Percentiles rank a stretch among this genome's conserved stretches.
Evolutionary conservation across 1,140 invertebrate genomes (phyloP).

Genomic region (Dendroctonus valens): DNA sequence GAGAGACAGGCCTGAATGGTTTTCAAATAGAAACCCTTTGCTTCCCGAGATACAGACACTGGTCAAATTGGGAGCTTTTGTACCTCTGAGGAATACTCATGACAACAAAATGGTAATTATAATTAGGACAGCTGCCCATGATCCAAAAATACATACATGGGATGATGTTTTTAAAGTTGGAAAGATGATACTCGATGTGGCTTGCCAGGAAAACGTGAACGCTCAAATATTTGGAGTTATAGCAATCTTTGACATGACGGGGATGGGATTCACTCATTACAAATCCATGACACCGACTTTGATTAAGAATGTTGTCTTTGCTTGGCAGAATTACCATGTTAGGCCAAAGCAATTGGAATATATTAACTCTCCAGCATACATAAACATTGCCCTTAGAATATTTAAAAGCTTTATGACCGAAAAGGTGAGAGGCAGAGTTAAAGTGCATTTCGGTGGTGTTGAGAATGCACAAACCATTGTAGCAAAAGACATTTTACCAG

Average conservation of each 20-base stretch:
- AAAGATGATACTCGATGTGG: slow-evolving; percentile 60
- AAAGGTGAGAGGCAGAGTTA: slow-evolving; percentile 61
- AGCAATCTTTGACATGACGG: slow-evolving; percentile 61
- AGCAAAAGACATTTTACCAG: slow-evolving; percentile 55
- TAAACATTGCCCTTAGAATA: slow-evolving; percentile 67
- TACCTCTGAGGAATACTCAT: slow-evolving; percentile 55
- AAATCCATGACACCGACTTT: slow-evolving; percentile 58
- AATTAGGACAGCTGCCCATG: slow-evolving; percentile 57
- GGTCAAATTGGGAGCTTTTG: slow-evolving; percentile 58
- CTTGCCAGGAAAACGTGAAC: slow-evolving; percentile 53
- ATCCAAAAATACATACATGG: slow-evolving; percentile 57
- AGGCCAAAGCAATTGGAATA: slow-evolving; percentile 68
- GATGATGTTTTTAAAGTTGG: slow-evolving; percentile 61
- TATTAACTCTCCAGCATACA: slow-evolving; percentile 65
- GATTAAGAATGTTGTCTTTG: slow-evolving; percentile 59
- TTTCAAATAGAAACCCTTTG: slow-evolving; percentile 58
- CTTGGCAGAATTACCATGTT: slow-evolving; percentile 71
- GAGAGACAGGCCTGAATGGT: slow-evolving; percentile 59
- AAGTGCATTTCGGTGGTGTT: slow-evolving; percentile 53
- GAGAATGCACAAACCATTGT: slow-evolving; percentile 51
- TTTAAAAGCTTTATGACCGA: slow-evolving; percentile 70
- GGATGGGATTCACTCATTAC: slow-evolving; percentile 59
- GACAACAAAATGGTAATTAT: slow-evolving; percentile 58
- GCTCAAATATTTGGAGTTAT: slow-evolving; percentile 60
- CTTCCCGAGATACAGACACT: slow-evolving; percentile 58